Conservation (phyloP, 2,797 vertebrate genomes). For the Molothrus aeneus region DNA sequence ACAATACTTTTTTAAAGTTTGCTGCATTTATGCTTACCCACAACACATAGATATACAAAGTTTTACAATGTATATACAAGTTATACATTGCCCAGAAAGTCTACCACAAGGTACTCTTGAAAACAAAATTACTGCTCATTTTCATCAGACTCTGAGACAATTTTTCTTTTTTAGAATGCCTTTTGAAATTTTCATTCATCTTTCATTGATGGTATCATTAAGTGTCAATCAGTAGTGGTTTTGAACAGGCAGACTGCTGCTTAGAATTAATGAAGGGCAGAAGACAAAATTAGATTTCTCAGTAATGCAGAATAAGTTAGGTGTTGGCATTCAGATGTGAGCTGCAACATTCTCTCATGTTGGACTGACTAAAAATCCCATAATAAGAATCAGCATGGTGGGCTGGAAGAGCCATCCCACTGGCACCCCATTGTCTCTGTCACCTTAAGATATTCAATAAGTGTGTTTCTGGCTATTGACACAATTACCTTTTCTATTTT, state of each 20-base stretch:
- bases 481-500: neutral
- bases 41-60: neutral
- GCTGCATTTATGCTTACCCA: neutral
- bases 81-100: neutral
- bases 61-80: too few relatives aligned
- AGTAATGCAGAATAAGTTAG: slow-evolving; percentile 3
- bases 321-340: neutral
- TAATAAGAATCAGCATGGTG: neutral
- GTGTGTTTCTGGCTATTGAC: neutral
- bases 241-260: neutral
- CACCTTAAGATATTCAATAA: neutral
- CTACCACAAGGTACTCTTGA: neutral
- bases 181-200: slow-evolving; percentile 5
- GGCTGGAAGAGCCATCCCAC: neutral
- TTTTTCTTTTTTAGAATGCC: neutral
- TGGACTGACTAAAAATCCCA: neutral
- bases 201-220: neutral
- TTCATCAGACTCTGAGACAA: neutral
- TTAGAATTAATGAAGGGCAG: neutral
- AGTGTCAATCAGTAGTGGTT: neutral
- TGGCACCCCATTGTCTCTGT: neutral
- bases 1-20: neutral
- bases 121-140: neutral
- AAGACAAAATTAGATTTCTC: slow-evolving; percentile 29
- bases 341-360: neutral